phyloP scores from a whole-genome alignment of 2,797 vertebrate genomes.

The Lacerta viridis region DNA sequence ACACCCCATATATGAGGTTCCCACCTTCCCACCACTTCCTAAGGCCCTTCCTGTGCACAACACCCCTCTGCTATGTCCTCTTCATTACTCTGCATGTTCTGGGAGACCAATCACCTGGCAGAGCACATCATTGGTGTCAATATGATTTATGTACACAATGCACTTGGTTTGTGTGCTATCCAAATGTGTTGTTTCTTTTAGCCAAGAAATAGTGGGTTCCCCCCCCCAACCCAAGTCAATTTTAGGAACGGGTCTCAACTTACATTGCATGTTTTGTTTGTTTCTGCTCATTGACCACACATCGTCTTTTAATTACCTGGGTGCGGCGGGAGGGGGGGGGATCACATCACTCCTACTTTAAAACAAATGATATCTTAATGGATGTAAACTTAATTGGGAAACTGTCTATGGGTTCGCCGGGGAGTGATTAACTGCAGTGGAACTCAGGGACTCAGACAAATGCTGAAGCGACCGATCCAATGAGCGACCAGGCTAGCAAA shows the following conservation, averaged over 20 bases:
- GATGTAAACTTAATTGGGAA: constrained; percentile 30
- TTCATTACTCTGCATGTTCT: background rate
- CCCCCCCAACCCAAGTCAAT: background rate
- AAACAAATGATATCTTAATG: constrained; percentile 28
- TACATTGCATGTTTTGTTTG: background rate
- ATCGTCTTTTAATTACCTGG: constrained; percentile 6
- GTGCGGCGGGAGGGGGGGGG: background rate
- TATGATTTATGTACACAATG: background rate
- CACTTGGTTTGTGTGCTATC: background rate
- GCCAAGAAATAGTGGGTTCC: background rate
- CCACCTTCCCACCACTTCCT: too few relatives aligned
- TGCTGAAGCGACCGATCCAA: background rate
- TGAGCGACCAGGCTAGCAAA: background rate
- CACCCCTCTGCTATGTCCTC: too few relatives aligned
- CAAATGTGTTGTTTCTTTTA: background rate
- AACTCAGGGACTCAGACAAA: background rate
- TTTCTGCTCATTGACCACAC: background rate
- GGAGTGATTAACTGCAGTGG: constrained; percentile 23
- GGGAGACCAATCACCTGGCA: background rate
- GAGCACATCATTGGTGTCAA: background rate
- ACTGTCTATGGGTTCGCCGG: constrained; percentile 1
- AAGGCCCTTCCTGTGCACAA: too few relatives aligned
- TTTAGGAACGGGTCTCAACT: background rate
- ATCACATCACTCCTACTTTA: constrained; percentile 10
- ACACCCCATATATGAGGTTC: too few relatives aligned